Evolutionary conservation across 1,140 invertebrate species (phyloP), one percentile per base, ranked within the genome.

Genomic region (Whitmania pigra): DNA sequence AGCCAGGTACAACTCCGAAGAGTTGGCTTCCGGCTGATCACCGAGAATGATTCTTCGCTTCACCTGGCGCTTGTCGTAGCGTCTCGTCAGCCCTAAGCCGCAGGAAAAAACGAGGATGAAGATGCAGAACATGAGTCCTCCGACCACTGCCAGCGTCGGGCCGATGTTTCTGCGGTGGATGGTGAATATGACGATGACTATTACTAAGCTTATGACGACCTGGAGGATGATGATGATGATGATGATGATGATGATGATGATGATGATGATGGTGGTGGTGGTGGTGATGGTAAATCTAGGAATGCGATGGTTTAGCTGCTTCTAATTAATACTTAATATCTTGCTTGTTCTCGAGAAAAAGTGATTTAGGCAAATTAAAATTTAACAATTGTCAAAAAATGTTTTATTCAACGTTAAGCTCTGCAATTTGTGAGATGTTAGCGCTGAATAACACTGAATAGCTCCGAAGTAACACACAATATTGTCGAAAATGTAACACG

Each of bases 211-310:
- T 20, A 54, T 20, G n/a, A 49, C 29, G 40, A 22, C 36, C 13
- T 29, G 20, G 6, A 68, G 20, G 18, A 15, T 49, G 0, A 49
- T 49, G 43, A 11, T 49, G 43, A 69, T 17, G 63, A 53, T 25
- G 11, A 72, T 20, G 17, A 25, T 27, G 15, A n/a, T 49, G 29
- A 68, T 43, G 0, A 22, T 66, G 60, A 63, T 31, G 31, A 40
- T 49, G 43, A 72, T 69, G 63, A 72, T 43, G 63, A 22, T 49
- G 15, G 25, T 29, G n/a, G 25, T 36, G 66, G 22, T 27, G 66
- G 22, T 68, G 43, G 13, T 49, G 43, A 49, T n/a, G n/a, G n/a
- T n/a, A n/a, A n/a, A n/a, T n/a, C n/a, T n/a, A n/a, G n/a, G n/a
- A n/a, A n/a, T n/a, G 9, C 11, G 43, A 49, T 49, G 43, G 9